Percentiles rank a stretch among this genome's conserved stretches.
These are phyloP conservation scores for Habrosyne pyritoides DNA, from an alignment of 2,888 invertebrate species.

Conservation along the genomic window DNA sequence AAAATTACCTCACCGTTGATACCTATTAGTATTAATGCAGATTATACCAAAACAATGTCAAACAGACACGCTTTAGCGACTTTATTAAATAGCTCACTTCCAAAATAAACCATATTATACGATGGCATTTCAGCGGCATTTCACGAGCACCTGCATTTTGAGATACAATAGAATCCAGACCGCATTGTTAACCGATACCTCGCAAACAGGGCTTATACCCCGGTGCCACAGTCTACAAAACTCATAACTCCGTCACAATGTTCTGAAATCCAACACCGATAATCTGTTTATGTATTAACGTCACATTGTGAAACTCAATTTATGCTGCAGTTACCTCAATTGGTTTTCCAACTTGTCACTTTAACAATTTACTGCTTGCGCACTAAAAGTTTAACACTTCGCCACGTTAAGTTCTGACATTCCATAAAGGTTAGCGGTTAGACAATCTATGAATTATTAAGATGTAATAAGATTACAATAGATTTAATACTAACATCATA, in stretches of 20 bases:
- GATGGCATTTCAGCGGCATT: neutral
- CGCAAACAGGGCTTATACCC: conserved; percentile 5
- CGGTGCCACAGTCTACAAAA: conserved; percentile 29
- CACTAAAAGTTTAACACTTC: no score
- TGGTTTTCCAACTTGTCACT: no score
- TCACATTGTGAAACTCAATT: conserved; percentile 21
- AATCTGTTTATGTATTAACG: conserved; percentile 44
- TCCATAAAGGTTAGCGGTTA: no score
- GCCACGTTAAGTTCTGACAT: no score
- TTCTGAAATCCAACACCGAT: conserved; percentile 25
- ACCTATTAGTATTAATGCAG: no score
- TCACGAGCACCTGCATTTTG: neutral
- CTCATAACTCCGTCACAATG: conserved; percentile 39
- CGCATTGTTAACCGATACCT: neutral
- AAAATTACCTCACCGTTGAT: no score
- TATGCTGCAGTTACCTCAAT: neutral
- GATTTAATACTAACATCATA: no score
- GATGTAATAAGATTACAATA: no score
- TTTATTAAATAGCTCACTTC: neutral
- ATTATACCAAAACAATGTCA: neutral
- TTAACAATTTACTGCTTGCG: no score
- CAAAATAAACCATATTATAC: neutral
- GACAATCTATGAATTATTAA: no score
- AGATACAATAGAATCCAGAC: conserved; percentile 4
- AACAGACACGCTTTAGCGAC: neutral